Base-by-base conservation (phyloP, 2,113 vertebrate genomes). In the Psephotus haematonotus region DNA sequence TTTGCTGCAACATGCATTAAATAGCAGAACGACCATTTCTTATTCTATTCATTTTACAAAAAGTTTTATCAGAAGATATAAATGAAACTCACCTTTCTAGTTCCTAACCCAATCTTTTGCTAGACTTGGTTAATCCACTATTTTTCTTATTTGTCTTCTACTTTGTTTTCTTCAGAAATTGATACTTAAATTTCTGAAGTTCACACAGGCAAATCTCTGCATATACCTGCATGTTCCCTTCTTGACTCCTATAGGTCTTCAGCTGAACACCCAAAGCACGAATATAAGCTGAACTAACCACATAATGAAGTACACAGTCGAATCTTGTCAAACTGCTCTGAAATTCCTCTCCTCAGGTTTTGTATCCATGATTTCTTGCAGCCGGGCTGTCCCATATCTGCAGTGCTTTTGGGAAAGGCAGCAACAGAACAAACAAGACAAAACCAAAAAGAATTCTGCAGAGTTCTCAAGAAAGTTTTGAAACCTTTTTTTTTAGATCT, bases 381-480 rank as follows among this genome's bases (percentile, higher is more conserved):
- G 87, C 11, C 2, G 0, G 52, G 43, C 18, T 53, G 41, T 72
- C 77, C 53, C 67, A 3, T 39, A 53, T 24, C 59, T 53, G 47
- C n/a, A 35, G 49, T 14, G 20, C 6, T 22, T 29, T 67, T 35
- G 43, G 43, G 31, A 85, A 72, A 83, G 35, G 47, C 64, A 65
- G 23, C 3, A 63, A 64, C 0, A 0, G 46, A 52, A 27, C 5
- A 68, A 82, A 82, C 1, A 2, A 37, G 31, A 37, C 13, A 33
- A 55, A 95, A 90, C 20, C 14, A 15, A 44, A 7, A 1, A 1
- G 0, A 75, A 3, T 28, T 44, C 39, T 46, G 35, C 13, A 7
- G n/a, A 43, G 12, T 16, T 39, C 28, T 82, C 41, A 23, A 85
- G 25, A 47, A 71, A 49, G 3, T 47, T 79, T 71, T 31, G 24